phyloP scores from a whole-genome alignment of 2,113 vertebrate genomes.

The Hyaena hyaena region DNA sequence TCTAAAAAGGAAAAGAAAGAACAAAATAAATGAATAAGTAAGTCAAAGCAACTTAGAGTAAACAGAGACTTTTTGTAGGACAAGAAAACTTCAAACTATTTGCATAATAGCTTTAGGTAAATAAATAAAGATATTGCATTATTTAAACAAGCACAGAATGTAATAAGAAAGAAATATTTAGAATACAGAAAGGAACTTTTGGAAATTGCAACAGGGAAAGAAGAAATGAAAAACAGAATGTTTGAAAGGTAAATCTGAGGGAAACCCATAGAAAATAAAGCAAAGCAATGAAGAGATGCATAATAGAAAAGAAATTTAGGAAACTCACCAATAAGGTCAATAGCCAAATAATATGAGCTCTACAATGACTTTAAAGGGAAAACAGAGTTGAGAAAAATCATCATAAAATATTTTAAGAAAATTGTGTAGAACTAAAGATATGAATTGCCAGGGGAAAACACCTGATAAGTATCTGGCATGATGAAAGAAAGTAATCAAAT shows the following conservation, averaged over 20 bases:
- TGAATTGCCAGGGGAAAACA: not conserved
- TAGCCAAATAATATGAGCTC: not conserved
- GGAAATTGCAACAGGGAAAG: not conserved
- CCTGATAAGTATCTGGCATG: not conserved
- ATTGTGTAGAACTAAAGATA: not conserved
- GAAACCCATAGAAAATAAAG: not conserved
- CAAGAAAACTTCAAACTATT: not conserved
- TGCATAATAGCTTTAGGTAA: not conserved
- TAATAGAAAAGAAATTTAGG: not conserved
- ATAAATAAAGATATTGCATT: not conserved
- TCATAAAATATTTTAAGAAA: not conserved
- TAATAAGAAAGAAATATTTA: not conserved
- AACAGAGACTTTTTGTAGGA: not conserved
- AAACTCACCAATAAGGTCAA: not conserved
- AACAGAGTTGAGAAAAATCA: not conserved
- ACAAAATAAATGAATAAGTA: not conserved
- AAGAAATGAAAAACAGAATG: not conserved
- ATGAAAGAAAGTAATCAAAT: not conserved
- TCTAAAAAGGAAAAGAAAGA: not conserved
- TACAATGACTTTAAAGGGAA: not conserved
- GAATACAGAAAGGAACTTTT: not conserved
- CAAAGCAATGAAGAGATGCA: not conserved
- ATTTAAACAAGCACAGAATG: not conserved
- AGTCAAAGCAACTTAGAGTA: not conserved
- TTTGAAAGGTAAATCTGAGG: not conserved